Base-by-base conservation (phyloP, 2,888 invertebrate species). In the Aleiodes alternator region DNA sequence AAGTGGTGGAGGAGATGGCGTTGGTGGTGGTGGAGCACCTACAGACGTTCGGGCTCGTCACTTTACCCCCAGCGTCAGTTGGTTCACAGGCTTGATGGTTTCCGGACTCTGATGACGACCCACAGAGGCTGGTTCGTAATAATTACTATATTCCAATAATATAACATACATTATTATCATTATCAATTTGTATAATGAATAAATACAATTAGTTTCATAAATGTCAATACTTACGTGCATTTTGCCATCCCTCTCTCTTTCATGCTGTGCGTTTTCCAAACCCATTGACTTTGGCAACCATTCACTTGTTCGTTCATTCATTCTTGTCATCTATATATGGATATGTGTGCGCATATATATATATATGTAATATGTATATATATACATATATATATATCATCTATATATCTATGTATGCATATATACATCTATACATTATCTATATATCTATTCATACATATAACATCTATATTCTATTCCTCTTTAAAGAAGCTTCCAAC, bases 51-150 rank as follows among this genome's bases (percentile, higher is more conserved):
- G 51, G 55, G 38, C 68, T 81, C 81, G 80, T 68, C 79, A 82
- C 79, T 79, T 31, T 31, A 76, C 79, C 82, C 79, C 80, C 81
- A 72, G 53, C 85, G 73, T 86, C 87, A 87, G 87, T 87, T 84
- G 86, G 84, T 86, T 84, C 87, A 85, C 84, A 51, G 51, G 50
- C n/a, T 53, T 34, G 68, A 68, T 51, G 84, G 86, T 87, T 87
- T 87, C 87, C 87, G 87, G 86, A 87, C 87, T 84, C 84, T 84
- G 51, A 51, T 68, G 83, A 34, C 86, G 85, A 85, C 86, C 85
- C 76, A 64, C 55, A 56, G 48, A 79, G 82, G 81, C 84, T 85
- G 86, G 84, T 86, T 83, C 83, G 87, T 87, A 38, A 50, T 43
- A 3, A 14, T 61, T 51, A 56, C n/a, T 48, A 66, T 66, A 31